phyloP scores from a whole-genome alignment of 2,113 vertebrate species.

The Corythornis madagascariensis region DNA sequence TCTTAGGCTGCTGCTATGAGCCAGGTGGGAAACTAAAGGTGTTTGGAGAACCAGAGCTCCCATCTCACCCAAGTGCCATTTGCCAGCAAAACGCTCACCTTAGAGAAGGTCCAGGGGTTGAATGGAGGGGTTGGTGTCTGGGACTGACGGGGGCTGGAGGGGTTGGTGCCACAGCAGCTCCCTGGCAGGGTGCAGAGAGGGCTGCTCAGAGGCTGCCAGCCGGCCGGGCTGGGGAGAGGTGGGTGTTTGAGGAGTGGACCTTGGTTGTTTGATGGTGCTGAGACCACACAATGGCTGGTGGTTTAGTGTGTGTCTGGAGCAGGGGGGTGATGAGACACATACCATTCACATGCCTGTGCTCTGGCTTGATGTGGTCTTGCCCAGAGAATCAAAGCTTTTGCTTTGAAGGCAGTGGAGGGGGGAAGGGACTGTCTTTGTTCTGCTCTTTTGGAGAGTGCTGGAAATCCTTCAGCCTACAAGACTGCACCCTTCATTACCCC shows the following conservation, averaged over 20 bases:
- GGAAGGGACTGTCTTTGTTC: slow-evolving; percentile 65
- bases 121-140: neutral
- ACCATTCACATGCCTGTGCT: slow-evolving; percentile 25
- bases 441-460: slow-evolving; percentile 19
- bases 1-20: neutral
- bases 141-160: neutral
- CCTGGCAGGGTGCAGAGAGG: too few species aligned
- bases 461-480: slow-evolving; percentile 61
- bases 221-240: rapidly evolving
- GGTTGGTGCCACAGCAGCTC: neutral
- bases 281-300: slow-evolving; percentile 25
- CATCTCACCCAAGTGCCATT: neutral
- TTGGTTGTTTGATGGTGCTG: neutral
- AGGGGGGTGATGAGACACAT: slow-evolving; percentile 16
- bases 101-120: neutral
- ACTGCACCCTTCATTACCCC: slow-evolving; percentile 61
- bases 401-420: slow-evolving; percentile 53
- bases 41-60: neutral
- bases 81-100: neutral
- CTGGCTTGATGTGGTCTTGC: slow-evolving; percentile 61
- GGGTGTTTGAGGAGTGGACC: neutral
- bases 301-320: slow-evolving; percentile 23
- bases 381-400: neutral
- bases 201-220: neutral
- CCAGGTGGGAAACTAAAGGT: neutral